Evolutionary conservation across 1,140 invertebrate species (phyloP).

Genomic region (Drosophila repletoides): DNA sequence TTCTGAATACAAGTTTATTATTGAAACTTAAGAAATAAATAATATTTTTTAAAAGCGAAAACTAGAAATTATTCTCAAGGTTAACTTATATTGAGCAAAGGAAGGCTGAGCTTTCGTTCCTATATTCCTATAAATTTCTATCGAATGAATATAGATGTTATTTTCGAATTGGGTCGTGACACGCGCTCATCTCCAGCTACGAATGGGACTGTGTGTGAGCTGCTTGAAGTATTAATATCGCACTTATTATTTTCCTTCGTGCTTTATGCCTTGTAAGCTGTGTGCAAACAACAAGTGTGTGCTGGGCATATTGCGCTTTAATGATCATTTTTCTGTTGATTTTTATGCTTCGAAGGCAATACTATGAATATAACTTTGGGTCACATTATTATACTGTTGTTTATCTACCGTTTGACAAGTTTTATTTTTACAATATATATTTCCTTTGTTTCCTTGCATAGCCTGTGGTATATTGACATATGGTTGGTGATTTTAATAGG

Average conservation of each 20-base stretch:
- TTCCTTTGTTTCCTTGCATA: constrained; percentile 24
- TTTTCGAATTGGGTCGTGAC: too few species aligned
- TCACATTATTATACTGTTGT: constrained; percentile 69
- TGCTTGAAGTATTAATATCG: constrained; percentile 62
- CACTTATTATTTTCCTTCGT: constrained; percentile 61
- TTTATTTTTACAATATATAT: constrained; percentile 21
- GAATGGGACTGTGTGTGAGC: constrained; percentile 3
- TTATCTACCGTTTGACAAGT: constrained; percentile 44
- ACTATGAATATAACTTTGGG: constrained; percentile 46
- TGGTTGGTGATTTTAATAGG: constrained; percentile 60
- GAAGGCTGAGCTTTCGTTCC: too few species aligned
- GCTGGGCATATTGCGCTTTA: constrained; percentile 42
- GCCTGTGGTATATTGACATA: constrained; percentile 59
- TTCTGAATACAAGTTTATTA: too few species aligned
- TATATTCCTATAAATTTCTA: too few species aligned
- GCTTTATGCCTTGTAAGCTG: constrained; percentile 12
- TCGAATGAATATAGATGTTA: too few species aligned
- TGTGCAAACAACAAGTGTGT: constrained; percentile 50
- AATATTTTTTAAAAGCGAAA: too few species aligned
- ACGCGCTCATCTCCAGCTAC: neutral
- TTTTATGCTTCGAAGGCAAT: constrained; percentile 48
- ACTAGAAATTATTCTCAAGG: too few species aligned
- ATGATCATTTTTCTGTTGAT: constrained; percentile 55
- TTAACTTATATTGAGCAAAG: too few species aligned
- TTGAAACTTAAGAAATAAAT: too few species aligned